Evolutionary conservation across 2,888 invertebrate genomes (phyloP).

Genomic region (Yponomeuta plumbellus): DNA sequence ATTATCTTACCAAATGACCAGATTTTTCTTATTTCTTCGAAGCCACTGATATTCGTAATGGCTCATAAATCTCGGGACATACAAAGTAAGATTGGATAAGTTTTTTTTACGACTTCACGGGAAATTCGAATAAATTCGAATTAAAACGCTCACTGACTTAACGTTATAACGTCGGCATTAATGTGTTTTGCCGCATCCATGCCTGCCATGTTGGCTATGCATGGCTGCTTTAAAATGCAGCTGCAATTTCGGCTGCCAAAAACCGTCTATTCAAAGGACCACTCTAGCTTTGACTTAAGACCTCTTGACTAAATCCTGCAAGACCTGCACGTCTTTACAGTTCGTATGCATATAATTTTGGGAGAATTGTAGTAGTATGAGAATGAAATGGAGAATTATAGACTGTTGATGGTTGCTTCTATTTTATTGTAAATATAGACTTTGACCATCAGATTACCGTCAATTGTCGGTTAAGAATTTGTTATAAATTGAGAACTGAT

Average conservation of each 20-base stretch:
- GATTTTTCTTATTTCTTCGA: not conserved
- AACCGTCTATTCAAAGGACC: conserved; percentile 38
- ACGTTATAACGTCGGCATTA: not conserved
- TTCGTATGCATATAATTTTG: not conserved
- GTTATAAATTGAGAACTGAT: too few species aligned
- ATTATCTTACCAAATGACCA: not conserved
- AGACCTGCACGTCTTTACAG: not conserved
- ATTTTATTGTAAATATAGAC: too few species aligned
- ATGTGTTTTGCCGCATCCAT: not conserved
- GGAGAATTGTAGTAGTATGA: not conserved
- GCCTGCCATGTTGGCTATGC: conserved; percentile 30
- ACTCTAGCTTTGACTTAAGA: conserved; percentile 36
- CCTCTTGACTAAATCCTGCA: not conserved
- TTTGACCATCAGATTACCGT: too few species aligned
- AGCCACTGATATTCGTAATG: conserved; percentile 28
- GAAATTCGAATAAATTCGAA: conserved; percentile 50
- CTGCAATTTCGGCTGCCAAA: conserved; percentile 46
- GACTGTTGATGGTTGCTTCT: not conserved
- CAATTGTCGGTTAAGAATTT: too few species aligned
- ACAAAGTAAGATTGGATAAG: conserved; percentile 47
- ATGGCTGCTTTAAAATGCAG: conserved; percentile 41
- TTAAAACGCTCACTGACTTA: conserved; percentile 6
- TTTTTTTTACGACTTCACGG: conserved; percentile 48
- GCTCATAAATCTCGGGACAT: not conserved
- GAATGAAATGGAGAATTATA: not conserved